Evolutionary conservation across 2,888 invertebrate genomes (phyloP).

Genomic region (Tenodera sinensis): DNA sequence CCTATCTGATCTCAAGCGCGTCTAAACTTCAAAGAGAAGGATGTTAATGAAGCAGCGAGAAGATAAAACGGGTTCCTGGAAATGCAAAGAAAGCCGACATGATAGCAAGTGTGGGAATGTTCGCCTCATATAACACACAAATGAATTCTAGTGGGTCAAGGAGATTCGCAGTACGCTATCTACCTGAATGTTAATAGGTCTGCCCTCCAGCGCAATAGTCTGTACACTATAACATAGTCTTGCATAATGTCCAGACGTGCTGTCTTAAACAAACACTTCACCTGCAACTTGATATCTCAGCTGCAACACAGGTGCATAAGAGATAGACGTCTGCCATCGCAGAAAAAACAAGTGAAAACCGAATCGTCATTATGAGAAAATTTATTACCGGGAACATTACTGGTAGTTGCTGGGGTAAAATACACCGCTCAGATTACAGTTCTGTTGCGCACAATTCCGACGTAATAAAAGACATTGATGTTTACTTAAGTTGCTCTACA

Average conservation of each 20-base stretch:
- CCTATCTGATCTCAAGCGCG: neutral
- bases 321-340: too few relatives aligned
- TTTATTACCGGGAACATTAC: too few relatives aligned
- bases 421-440: too few relatives aligned
- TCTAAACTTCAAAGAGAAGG: neutral
- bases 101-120: neutral
- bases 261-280: neutral
- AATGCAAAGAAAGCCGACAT: neutral
- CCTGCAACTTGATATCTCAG: neutral
- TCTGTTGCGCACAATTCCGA: too few relatives aligned
- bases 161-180: neutral
- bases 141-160: neutral
- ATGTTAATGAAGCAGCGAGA: neutral
- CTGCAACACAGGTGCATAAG: neutral
- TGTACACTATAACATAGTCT: neutral
- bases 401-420: too few relatives aligned
- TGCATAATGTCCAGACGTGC: neutral
- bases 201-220: neutral
- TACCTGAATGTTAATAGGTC: neutral
- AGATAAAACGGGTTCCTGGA: neutral
- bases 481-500: too few relatives aligned
- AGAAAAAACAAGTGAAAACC: neutral
- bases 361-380: too few relatives aligned
- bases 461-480: too few relatives aligned
- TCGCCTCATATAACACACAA: neutral